phyloP scores from a whole-genome alignment of 1,140 invertebrate species.

The Charaxes varanes region DNA sequence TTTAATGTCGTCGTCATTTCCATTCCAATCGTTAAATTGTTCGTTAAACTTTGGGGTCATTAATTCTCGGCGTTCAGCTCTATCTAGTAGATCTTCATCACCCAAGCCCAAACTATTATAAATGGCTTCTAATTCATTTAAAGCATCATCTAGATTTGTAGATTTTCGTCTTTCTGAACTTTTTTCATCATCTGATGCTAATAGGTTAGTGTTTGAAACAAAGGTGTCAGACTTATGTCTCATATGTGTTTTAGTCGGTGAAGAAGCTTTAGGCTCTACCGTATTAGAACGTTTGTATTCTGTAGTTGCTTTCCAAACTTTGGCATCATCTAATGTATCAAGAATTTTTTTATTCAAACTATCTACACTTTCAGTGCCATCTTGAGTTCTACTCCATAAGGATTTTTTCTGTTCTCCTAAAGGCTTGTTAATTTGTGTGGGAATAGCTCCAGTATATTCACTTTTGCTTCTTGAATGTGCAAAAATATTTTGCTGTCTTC shows the following conservation, averaged over 20 bases:
- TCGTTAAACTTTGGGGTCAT: slow-evolving; percentile 73
- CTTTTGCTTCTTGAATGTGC: slow-evolving; percentile 54
- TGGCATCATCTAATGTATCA: slow-evolving; percentile 53
- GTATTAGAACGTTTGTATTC: slow-evolving; percentile 60
- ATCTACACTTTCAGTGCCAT: slow-evolving; percentile 31
- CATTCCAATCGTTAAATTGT: slow-evolving; percentile 67
- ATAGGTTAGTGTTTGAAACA: slow-evolving; percentile 37
- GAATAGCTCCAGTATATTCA: slow-evolving; percentile 51
- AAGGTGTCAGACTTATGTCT: slow-evolving; percentile 66
- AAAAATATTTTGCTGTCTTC: slow-evolving; percentile 48
- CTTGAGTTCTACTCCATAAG: slow-evolving; percentile 18
- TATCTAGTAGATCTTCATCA: slow-evolving; percentile 87
- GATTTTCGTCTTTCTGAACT: slow-evolving; percentile 75
- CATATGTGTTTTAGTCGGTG: slow-evolving; percentile 55
- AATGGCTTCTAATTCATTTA: slow-evolving; percentile 91
- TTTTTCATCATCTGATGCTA: slow-evolving; percentile 65
- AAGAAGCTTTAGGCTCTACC: slow-evolving; percentile 46
- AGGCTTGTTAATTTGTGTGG: slow-evolving; percentile 32
- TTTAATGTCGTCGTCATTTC: slow-evolving; percentile 60
- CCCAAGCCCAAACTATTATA: slow-evolving; percentile 88
- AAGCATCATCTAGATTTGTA: slow-evolving; percentile 88
- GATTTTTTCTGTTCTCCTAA: slow-evolving; percentile 36
- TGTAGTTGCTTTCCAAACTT: slow-evolving; percentile 63
- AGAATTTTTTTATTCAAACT: slow-evolving; percentile 51
- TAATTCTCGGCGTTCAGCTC: slow-evolving; percentile 84